Conservation (phyloP, 1,140 invertebrate species). For the Procambarus clarkii region DNA sequence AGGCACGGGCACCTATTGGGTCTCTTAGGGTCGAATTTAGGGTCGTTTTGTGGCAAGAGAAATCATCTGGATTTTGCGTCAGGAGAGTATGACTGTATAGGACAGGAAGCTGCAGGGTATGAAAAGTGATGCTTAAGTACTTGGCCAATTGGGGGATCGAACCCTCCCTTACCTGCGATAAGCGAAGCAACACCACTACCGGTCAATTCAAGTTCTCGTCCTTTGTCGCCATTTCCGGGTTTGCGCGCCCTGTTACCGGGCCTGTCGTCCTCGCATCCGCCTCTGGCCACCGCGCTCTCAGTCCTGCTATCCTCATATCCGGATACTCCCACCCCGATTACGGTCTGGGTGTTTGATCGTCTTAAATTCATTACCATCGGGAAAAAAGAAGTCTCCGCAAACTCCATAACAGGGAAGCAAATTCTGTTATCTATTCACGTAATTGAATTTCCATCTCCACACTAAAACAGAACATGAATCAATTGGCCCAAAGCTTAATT, state of each 20-base stretch:
- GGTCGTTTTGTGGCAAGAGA: too few relatives aligned
- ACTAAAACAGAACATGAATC: constrained; percentile 4
- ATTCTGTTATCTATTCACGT: constrained; percentile 20
- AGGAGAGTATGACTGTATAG: too few relatives aligned
- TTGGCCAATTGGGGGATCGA: too few relatives aligned
- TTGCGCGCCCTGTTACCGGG: background rate
- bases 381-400: background rate
- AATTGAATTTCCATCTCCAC: constrained; percentile 3
- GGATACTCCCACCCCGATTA: background rate
- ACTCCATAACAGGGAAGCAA: background rate
- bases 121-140: too few relatives aligned
- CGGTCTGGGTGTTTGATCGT: background rate
- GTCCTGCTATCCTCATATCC: background rate
- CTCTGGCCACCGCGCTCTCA: background rate
- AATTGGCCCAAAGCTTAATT: constrained; percentile 16
- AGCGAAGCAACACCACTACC: too few relatives aligned
- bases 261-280: background rate
- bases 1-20: too few relatives aligned
- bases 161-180: too few relatives aligned
- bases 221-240: background rate
- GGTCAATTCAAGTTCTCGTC: too few relatives aligned
- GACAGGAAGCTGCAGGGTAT: too few relatives aligned
- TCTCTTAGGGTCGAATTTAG: too few relatives aligned
- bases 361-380: background rate
- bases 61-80: too few relatives aligned